Percentiles rank a stretch among this genome's conserved stretches.
These are phyloP conservation scores for Psittacara wagleri DNA, from an alignment of 2,113 vertebrate species.

Conservation along the genomic window DNA sequence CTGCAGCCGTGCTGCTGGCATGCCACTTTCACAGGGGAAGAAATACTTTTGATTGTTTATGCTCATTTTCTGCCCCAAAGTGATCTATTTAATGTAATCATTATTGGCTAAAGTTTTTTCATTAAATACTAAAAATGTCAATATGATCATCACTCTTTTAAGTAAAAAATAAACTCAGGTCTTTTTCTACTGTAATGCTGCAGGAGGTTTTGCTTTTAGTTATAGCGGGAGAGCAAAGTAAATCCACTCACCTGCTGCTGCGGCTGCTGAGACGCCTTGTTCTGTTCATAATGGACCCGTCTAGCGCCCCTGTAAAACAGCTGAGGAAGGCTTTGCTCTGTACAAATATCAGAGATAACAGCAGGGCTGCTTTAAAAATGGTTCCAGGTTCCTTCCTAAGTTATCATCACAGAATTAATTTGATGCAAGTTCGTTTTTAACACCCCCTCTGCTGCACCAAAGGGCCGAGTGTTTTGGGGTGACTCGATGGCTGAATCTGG, in stretches of 20 bases:
- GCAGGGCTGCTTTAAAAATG: background rate
- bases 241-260: background rate
- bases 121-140: background rate
- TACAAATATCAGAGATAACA: background rate
- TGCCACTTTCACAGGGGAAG: background rate
- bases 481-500: background rate
- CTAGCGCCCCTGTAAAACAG: background rate
- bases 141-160: background rate
- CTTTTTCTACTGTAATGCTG: background rate
- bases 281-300: rapidly evolving
- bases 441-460: rapidly evolving
- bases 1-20: background rate
- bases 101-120: background rate
- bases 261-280: background rate
- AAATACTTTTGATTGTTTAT: background rate
- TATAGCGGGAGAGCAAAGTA: background rate
- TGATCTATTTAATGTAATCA: background rate
- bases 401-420: too few species aligned
- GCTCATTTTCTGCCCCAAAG: background rate
- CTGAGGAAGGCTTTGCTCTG: background rate
- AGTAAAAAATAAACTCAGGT: constrained; percentile 38
- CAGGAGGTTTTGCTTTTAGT: background rate
- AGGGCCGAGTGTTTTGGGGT: rapidly evolving
- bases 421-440: background rate
- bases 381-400: background rate